Base-by-base conservation (phyloP, 2,113 vertebrate genomes). In the Macrotus californicus region DNA sequence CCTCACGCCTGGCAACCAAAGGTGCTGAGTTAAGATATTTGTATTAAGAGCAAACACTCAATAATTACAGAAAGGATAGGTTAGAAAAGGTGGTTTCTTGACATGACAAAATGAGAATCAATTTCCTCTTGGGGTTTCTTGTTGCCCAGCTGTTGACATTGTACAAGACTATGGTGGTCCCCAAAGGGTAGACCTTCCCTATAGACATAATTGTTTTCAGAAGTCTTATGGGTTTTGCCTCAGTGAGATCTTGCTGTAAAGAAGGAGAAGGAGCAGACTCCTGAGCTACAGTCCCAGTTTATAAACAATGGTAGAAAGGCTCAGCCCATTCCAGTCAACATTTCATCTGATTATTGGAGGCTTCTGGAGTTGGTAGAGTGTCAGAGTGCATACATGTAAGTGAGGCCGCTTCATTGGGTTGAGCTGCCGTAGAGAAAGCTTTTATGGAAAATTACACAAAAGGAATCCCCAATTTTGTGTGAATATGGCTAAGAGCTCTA, bases 241-340 rank as follows among this genome's bases (percentile, higher is more conserved):
- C 18, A 22, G 48, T 39, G 43, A 85, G 24, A 70, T 52, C 16
- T 69, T 48, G 19, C 15, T 64, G 11, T 56, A 89, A 86, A 34
- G 29, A 77, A 82, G 16, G 36, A 82, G 29, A 92, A 59, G 5
- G 56, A 70, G 11, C 12, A 85, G 34, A 34, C 22, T 73, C 7
- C 36, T 36, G 41, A 93, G 22, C 39, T 54, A 56, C 19, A 69
- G 46, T 48, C 39, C 36, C 9, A 52, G 12, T 36, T 76, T 61
- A 89, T 43, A 81, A 36, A 50, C 19, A 43, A 88, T 88, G 7
- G 54, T 87, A 16, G 50, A 79, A 54, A 39, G 34, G 19, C 59
- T 88, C 48, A 92, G 59, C 19, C 19, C 59, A 83, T 87, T 82
- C 66, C 88, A 91, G 95, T 96, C 93, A 96, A 31, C 59, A 46